Evolutionary conservation across 2,888 invertebrate species (phyloP), one percentile per base, ranked within the genome.

Genomic region (Ophraella communa): DNA sequence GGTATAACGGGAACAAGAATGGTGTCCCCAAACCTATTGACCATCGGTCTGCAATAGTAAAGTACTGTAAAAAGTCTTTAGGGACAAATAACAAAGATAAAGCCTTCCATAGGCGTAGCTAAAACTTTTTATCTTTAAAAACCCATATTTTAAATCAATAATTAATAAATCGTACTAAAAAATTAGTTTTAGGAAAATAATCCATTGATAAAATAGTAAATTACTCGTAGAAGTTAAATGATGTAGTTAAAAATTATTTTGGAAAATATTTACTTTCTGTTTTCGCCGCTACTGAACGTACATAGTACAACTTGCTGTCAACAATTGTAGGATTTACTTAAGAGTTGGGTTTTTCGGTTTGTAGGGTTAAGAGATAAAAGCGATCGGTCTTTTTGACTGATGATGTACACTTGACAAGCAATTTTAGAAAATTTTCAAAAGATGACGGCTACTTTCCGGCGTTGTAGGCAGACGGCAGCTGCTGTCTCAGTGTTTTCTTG

Each of bases 381-480:
- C 51, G 27, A 64, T 64, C 68, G 68, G 68, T 62, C 68, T 68
- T 66, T 66, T 64, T 66, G 66, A 68, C 66, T 54, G 44, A 51
- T 59, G 44, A 51, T 54, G 68, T 68, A 49, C 57, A 64, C 65
- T 60, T 62, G 64, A 57, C 63, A 65, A 64, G 60, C 47, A 49
- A 52, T 59, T 62, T 59, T 62, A 17, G 30, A 24, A 62, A 53
- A 62, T 63, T 58, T 23, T 49, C 21, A 33, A 51, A 39, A 55
- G 33, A 39, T 18, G 35, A 49, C 47, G 8, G 45, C 47, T 27
- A 23, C 21, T 17, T 18, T n/a, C 35, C 27, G 35, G 14, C n/a
- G n/a, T 51, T 17, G 49, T 8, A 11, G 24, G 17, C 49, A 14
- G 3, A 18, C 21, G 14, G 24, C 62, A 62, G 62, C 62, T 62